Evolutionary conservation across 2,113 vertebrate genomes (phyloP).

Genomic region (Bubo blakistoni): DNA sequence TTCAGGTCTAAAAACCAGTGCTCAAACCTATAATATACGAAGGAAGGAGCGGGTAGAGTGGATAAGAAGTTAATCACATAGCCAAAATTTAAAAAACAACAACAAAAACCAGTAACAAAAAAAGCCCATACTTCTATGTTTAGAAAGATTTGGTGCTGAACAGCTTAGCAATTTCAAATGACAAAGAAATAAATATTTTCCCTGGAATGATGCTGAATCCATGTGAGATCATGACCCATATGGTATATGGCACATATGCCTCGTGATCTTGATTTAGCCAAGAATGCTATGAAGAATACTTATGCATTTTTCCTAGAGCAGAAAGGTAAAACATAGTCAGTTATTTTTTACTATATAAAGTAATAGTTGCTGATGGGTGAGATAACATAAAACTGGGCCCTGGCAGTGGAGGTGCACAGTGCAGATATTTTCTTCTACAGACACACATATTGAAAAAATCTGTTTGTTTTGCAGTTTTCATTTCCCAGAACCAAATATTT

Average conservation of each 20-base stretch:
- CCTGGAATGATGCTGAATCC: background rate
- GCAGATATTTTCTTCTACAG: background rate
- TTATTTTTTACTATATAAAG: background rate
- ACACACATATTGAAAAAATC: background rate
- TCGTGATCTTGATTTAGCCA: background rate
- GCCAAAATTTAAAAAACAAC: background rate
- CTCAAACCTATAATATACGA: fast-evolving
- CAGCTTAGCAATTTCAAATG: background rate
- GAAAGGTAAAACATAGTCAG: background rate
- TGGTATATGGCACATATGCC: background rate
- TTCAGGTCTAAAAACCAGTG: background rate
- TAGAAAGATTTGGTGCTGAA: background rate
- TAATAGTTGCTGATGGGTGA: background rate
- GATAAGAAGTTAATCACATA: background rate
- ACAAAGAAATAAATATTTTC: background rate
- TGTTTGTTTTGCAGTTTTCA: slow-evolving; percentile 7
- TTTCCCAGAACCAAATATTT: slow-evolving; percentile 35
- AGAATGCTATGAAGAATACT: background rate
- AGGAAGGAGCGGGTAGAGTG: background rate
- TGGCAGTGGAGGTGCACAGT: background rate
- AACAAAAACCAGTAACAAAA: background rate
- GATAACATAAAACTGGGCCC: background rate
- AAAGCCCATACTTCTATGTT: background rate
- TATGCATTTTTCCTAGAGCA: background rate
- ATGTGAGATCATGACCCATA: background rate